phyloP scores from a whole-genome alignment of 2,113 vertebrate genomes.

The Plestiodon gilberti region DNA sequence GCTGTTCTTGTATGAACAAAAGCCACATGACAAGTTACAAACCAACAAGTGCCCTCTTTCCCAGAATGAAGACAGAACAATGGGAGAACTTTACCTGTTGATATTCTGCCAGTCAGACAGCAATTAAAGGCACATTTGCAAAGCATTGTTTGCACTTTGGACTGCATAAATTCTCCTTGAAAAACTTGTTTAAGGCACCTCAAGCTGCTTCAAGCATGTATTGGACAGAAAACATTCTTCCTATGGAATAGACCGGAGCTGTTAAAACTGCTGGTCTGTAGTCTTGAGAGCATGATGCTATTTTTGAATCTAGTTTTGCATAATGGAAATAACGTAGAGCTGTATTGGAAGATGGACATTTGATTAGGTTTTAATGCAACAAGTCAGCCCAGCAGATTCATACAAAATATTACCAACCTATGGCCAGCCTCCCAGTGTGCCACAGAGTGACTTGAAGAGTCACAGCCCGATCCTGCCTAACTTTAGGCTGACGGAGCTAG shows the following conservation, averaged over 20 bases:
- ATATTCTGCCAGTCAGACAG: background rate
- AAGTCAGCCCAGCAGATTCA: background rate
- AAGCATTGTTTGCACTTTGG: background rate
- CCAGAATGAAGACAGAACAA: background rate
- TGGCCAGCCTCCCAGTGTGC: background rate
- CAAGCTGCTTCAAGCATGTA: background rate
- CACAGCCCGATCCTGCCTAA: too few relatives aligned
- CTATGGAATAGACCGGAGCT: background rate
- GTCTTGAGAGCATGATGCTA: background rate
- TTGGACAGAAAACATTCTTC: background rate
- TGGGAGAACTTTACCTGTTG: background rate
- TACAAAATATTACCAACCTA: background rate
- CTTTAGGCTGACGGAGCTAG: too few relatives aligned
- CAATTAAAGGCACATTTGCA: background rate
- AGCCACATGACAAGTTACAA: background rate
- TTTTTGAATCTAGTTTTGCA: conserved; percentile 9
- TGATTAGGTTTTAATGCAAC: background rate
- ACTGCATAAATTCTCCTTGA: background rate
- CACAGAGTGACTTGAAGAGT: too few relatives aligned
- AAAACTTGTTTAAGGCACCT: background rate
- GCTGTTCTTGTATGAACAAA: background rate
- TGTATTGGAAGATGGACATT: background rate
- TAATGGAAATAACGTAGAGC: background rate
- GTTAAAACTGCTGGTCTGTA: background rate
- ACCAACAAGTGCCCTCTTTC: background rate